Evolutionary conservation across 2,113 vertebrate genomes (phyloP).

Genomic region (Nematolebias whitei): DNA sequence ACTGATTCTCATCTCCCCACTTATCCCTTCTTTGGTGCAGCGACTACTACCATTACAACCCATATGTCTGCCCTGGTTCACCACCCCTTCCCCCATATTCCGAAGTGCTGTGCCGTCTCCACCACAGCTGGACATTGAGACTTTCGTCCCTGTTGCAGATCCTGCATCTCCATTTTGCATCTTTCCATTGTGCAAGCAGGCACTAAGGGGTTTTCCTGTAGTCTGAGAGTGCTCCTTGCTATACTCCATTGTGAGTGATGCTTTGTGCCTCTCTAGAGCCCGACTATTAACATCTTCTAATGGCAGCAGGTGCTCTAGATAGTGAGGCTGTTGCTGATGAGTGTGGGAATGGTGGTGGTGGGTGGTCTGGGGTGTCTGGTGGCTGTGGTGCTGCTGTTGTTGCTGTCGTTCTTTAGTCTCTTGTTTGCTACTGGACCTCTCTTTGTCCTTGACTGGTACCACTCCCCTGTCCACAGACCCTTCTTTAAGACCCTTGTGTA

Average conservation of each 20-base stretch:
- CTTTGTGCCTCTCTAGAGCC: conserved; percentile 86
- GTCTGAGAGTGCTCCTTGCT: conserved; percentile 82
- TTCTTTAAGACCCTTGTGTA: conserved; percentile 87
- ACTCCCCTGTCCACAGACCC: conserved; percentile 83
- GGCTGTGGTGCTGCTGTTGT: conserved; percentile 71
- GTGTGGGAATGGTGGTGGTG: conserved; percentile 79
- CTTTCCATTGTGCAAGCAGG: conserved; percentile 91
- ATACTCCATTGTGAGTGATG: conserved; percentile 83
- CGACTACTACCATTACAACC: conserved; percentile 69
- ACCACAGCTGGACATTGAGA: conserved; percentile 84
- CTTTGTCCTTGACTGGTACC: conserved; percentile 86
- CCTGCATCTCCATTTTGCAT: conserved; percentile 85
- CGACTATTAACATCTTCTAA: conserved; percentile 82
- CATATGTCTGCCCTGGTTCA: conserved; percentile 72
- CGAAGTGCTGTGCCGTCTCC: conserved; percentile 79
- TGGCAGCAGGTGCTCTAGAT: conserved; percentile 69
- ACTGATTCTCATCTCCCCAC: conserved; percentile 83
- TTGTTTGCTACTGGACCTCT: conserved; percentile 82
- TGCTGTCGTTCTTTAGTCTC: conserved; percentile 84
- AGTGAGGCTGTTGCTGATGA: conserved; percentile 84
- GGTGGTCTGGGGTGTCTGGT: conserved; percentile 85
- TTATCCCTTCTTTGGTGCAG: conserved; percentile 82
- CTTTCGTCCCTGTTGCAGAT: conserved; percentile 66
- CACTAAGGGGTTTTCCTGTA: conserved; percentile 87
- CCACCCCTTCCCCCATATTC: conserved; percentile 74